These are phyloP conservation scores for Stenotaenia linearis DNA, from an alignment of 2,888 invertebrate genomes.

Conservation along the genomic window DNA sequence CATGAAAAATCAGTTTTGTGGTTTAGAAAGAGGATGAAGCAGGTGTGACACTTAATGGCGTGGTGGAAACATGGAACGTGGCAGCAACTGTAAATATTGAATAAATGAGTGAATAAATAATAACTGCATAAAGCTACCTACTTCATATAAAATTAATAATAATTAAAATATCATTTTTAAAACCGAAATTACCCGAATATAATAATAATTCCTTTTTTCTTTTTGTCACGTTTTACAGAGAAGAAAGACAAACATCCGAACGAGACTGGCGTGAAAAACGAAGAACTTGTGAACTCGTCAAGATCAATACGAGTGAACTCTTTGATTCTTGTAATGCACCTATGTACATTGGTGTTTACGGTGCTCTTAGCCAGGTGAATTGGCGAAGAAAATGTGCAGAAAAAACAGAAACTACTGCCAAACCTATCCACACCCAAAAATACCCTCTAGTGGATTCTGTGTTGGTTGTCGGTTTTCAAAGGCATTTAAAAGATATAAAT, in stretches of 20 bases:
- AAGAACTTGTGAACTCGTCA: conserved; percentile 57
- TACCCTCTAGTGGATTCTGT: background rate
- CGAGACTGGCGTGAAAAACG: conserved; percentile 81
- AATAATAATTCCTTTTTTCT: background rate
- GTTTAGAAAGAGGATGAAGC: background rate
- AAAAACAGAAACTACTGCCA: background rate
- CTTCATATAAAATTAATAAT: conserved; percentile 43
- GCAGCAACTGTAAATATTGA: background rate
- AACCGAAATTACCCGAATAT: background rate
- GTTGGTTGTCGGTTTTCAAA: background rate
- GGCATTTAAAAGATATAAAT: background rate
- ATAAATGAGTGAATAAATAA: background rate
- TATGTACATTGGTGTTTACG: background rate
- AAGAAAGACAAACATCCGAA: conserved; percentile 83
- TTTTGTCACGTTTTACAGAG: conserved; percentile 54
- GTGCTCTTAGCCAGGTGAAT: conserved; percentile 3
- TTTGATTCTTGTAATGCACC: background rate
- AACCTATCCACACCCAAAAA: background rate
- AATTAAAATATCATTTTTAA: background rate
- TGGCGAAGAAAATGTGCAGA: background rate
- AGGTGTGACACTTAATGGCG: background rate
- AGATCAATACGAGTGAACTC: background rate
- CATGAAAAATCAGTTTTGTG: background rate
- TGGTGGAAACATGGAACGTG: background rate
- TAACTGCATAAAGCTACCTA: background rate